Evolutionary conservation across 2,797 vertebrate species (phyloP), one percentile per base, ranked within the genome.

Genomic region (Meriones psammophilus): DNA sequence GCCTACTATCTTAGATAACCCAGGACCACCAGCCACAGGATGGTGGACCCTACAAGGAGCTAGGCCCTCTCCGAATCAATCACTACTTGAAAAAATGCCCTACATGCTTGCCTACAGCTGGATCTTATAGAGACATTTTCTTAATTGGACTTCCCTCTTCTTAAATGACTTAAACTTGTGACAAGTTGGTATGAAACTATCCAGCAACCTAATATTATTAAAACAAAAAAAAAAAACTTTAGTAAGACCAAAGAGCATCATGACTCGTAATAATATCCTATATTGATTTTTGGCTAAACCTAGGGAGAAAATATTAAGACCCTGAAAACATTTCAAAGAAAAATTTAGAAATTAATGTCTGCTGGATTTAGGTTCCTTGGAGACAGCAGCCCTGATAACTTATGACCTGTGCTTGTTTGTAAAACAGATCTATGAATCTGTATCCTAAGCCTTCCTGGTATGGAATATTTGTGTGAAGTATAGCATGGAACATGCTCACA

Each of bases 191-290:
- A 69, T 69, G 69, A 86, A 60, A n/a, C 46, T 54, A 36, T 69
- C 12, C 64, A 69, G 30, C 46, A 85, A 54, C 42, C 64, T 86
- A 54, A 54, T 84, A n/a, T 15, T 50, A 50, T 50, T 50, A 1
- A 50, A 50, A 50, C 10, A 94, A 10, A 50, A 50, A 50, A 94
- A 89, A n/a, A 92, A 93, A 85, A 69, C 10, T 69, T 88, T 36
- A 54, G 3, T 46, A 83, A 62, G 64, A 74, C 77, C 24, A 3
- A 92, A 56, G 24, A 69, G 17, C 4, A 73, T 62, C 17, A 68
- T 8, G 54, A 56, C 5, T 46, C 84, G 15, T n/a, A 94, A 80
- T 71, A 66, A 20, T 89, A 88, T 93, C 28, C 46, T 22, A 3
- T 84, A 39, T 78, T 42, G 9, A 76, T 84, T 84, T 64, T 28